These are phyloP conservation scores for Caenorhabditis brenneri DNA, from an alignment of 1,140 invertebrate species.

Conservation along the genomic window DNA sequence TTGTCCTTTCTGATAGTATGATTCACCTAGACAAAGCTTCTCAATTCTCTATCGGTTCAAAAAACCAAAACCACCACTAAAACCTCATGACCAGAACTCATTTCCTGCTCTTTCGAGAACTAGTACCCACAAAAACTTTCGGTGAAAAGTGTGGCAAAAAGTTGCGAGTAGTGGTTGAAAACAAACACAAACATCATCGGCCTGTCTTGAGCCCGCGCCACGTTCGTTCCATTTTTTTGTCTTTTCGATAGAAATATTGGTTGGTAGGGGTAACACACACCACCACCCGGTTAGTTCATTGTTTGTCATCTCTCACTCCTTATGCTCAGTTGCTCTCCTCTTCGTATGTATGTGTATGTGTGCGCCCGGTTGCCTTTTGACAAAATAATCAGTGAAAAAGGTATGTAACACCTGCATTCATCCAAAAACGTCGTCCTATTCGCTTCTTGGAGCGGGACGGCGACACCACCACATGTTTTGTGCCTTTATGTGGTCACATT, in stretches of 20 bases:
- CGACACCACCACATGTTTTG: background rate
- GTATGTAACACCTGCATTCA: conserved; percentile 23
- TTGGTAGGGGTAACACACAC: conserved; percentile 21
- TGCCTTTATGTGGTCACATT: background rate
- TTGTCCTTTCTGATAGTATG: too few species aligned
- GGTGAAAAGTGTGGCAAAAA: background rate
- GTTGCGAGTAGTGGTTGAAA: conserved; percentile 39
- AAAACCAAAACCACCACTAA: background rate
- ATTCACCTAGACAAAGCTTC: background rate
- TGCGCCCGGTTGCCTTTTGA: conserved; percentile 27
- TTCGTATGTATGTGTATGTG: background rate
- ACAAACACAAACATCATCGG: conserved; percentile 27
- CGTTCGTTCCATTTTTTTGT: background rate
- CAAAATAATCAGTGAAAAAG: conserved; percentile 37
- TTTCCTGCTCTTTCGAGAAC: background rate
- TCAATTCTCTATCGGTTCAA: background rate
- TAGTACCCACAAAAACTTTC: background rate
- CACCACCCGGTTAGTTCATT: conserved; percentile 39
- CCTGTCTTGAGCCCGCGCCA: background rate
- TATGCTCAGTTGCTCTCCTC: background rate
- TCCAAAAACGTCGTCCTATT: background rate
- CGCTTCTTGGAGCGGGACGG: background rate
- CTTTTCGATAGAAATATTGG: background rate
- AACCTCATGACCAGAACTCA: conserved; percentile 7
- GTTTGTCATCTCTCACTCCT: conserved; percentile 1